A percentile compares a stretch with the other conserved stretches of the same genome.
Conservation (phyloP, 2,888 invertebrate genomes). For the Phalera bucephala region DNA sequence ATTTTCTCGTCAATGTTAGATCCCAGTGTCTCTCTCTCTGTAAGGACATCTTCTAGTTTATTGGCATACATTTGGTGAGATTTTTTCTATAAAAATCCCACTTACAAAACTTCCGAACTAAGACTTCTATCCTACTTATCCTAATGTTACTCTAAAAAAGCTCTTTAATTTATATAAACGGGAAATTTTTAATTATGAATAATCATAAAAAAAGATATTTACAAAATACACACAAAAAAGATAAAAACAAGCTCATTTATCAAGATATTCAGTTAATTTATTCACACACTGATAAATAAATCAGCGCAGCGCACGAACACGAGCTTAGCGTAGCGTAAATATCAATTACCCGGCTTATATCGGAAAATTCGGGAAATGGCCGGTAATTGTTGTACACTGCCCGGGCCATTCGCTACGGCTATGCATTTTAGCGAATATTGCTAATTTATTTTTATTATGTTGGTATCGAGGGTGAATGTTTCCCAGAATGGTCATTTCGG, state of each 20-base stretch:
- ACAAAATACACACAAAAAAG: no score
- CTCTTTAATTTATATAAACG: no score
- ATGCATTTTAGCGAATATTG: constrained; percentile 65
- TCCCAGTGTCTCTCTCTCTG: no score
- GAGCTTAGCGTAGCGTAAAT: constrained; percentile 72
- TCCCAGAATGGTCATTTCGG: constrained; percentile 49
- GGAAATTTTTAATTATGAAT: no score
- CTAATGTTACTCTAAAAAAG: no score
- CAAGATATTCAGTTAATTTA: constrained; percentile 24
- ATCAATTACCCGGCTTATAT: constrained; percentile 70
- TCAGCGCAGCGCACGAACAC: constrained; percentile 42
- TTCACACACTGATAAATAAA: constrained; percentile 55
- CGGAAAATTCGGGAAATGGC: constrained; percentile 59
- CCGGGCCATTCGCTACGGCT: constrained; percentile 22
- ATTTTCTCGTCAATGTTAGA: no score
- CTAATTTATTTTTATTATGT: constrained; percentile 74
- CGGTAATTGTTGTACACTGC: constrained; percentile 54
- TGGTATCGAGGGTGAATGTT: constrained; percentile 48
- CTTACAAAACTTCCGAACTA: no score
- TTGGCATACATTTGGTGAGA: no score
- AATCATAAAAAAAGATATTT: no score
- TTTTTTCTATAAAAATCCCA: no score
- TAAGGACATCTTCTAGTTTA: no score
- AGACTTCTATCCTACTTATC: no score
- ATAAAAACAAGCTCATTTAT: background rate